Evolutionary conservation across 2,113 vertebrate genomes (phyloP).

Genomic region (Megaceryle torquata): DNA sequence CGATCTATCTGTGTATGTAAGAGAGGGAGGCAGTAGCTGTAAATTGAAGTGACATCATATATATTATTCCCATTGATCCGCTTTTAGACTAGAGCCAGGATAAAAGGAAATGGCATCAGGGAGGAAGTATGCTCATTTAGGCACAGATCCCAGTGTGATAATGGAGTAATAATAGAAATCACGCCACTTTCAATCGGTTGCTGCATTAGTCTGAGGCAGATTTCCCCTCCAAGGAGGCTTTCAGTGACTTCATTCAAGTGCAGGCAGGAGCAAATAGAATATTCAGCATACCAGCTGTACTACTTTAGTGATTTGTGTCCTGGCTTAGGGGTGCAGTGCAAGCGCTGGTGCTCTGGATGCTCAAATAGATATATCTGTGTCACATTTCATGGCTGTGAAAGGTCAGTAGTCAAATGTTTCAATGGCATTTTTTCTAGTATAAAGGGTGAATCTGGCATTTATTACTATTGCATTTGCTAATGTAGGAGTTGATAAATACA

Average conservation of each 20-base stretch:
- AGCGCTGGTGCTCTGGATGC: constrained; percentile 29
- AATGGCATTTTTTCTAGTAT: constrained; percentile 4
- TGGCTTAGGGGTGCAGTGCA: background rate
- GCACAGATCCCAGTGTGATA: constrained; percentile 84
- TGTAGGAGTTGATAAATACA: constrained; percentile 1
- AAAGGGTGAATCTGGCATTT: constrained; percentile 47
- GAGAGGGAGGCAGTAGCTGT: constrained; percentile 68
- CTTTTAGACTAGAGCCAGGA: constrained; percentile 79
- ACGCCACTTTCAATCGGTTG: constrained; percentile 69
- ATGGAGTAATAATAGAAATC: constrained; percentile 87
- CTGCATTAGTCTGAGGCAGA: constrained; percentile 72
- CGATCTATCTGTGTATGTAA: constrained; percentile 65
- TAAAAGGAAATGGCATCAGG: constrained; percentile 84
- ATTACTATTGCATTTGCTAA: constrained; percentile 24
- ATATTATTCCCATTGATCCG: constrained; percentile 79
- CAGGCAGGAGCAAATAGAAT: constrained; percentile 54
- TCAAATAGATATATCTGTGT: constrained; percentile 21
- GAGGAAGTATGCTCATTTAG: constrained; percentile 83
- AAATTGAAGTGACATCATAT: constrained; percentile 82
- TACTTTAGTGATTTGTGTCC: constrained; percentile 56
- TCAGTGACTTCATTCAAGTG: constrained; percentile 71
- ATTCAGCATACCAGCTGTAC: constrained; percentile 66
- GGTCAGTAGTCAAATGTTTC: constrained; percentile 64
- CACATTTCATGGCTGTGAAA: constrained; percentile 60
- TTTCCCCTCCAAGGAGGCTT: constrained; percentile 65